phyloP scores from a whole-genome alignment of 2,888 invertebrate species.

The Nesidiocoris tenuis region DNA sequence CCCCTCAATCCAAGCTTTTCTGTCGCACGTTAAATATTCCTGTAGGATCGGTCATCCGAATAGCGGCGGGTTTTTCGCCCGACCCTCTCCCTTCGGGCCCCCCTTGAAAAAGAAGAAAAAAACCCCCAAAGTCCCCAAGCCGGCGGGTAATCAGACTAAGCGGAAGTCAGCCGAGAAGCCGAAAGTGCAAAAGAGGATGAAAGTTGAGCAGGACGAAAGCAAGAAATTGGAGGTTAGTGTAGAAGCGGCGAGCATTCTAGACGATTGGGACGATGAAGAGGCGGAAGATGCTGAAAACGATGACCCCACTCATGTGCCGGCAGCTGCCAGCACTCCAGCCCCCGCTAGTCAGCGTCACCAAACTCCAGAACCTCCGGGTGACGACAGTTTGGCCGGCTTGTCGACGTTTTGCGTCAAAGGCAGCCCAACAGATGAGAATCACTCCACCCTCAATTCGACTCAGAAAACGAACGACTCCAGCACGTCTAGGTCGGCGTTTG shows the following conservation, averaged over 20 bases:
- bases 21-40: background rate
- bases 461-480: background rate
- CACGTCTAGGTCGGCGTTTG: conserved; percentile 57
- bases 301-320: background rate
- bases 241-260: conserved; percentile 60
- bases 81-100: no score
- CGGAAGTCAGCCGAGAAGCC: background rate
- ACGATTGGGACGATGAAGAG: conserved; percentile 74
- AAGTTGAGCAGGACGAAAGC: background rate
- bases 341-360: background rate
- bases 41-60: background rate
- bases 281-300: conserved; percentile 63
- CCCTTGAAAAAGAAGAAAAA: background rate
- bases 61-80: background rate
- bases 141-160: background rate
- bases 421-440: conserved; percentile 47
- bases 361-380: background rate
- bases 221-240: conserved; percentile 12
- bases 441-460: background rate
- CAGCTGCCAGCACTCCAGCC: background rate
- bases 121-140: background rate
- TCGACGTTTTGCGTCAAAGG: conserved; percentile 49
- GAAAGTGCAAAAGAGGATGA: background rate
- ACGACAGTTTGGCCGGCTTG: background rate
- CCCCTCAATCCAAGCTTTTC: background rate